Base-by-base conservation (phyloP, 2,797 vertebrate genomes). In the Peromyscus nudipes region DNA sequence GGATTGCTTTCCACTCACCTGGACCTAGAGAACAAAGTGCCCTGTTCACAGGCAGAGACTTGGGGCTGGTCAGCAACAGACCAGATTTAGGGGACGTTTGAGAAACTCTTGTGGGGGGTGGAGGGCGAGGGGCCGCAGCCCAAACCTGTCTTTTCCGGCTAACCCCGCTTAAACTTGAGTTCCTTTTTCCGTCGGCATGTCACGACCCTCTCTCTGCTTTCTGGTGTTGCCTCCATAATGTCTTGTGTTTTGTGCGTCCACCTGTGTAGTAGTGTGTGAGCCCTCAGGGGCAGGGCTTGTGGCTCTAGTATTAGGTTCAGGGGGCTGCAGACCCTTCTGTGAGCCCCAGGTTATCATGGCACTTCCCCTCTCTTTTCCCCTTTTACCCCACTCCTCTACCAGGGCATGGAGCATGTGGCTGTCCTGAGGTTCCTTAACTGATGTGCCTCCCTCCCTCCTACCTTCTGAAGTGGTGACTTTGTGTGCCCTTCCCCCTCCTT, bases 361-460 rank as follows among this genome's bases (percentile, higher is more conserved):
- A 25, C 95, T 97, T 69, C 69, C 60, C 76, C 69, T 60, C 65
- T n/a, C 71, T 71, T 65, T 69, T 34, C 16, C 29, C 34, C 71
- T 40, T 67, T n/a, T 2, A 0, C 43, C 75, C 67, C 52, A 46
- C 65, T 43, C 43, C 76, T 55, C 75, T n/a, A 73, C 57, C 98
- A 97, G 98, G 98, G 97, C 98, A 96, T 96, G 97, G 88, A 97
- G 98, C 98, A 98, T 97, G 97, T 96, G 97, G 95, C 96, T 97
- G 97, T 97, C 98, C 98, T 97, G 96, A 97, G 96, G 64, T 92
- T 80, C 96, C 93, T 83, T 94, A 91, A 97, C 46, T 93, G 80
- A 96, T 81, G 91, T 97, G 97, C 96, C 43, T 83, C 96, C 97
- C 49, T 83, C 96, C 97, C 89, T 96, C 55, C 82, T 43, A 34